Evolutionary conservation across 2,113 vertebrate species (phyloP), one percentile per base, ranked within the genome.

Genomic region (Ivindomyrus marchei): DNA sequence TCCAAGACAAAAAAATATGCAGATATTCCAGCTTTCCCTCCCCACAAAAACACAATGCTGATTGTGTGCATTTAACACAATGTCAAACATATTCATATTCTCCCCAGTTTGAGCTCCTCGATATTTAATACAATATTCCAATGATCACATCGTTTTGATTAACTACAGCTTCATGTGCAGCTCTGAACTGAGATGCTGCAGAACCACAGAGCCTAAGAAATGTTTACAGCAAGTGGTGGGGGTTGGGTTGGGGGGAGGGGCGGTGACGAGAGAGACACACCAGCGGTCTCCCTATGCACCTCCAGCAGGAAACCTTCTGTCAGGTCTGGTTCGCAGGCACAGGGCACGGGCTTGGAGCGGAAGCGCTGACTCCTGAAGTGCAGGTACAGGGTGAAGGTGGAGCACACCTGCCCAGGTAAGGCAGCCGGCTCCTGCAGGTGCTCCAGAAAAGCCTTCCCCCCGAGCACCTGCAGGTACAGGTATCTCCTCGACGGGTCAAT

Each of bases 281-380:
- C 98, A 91, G 95, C 92, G 52, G 92, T 95, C 85, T 98, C 97
- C 94, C 94, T 97, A 94, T 98, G 97, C 88, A 99, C 93, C 94
- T 99, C 97, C 92, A 99, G 94, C 83, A 99, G 95, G 95, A 99
- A 99, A 0, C 97, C 97, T 92, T 99, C 98, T 91, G 94, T 97
- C 91, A 99, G 96, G 94, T 98, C 97, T 27, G 98, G 98, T 89
- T 99, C 98, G 92, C 98, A 99, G 91, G 97, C 97, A 93, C 98
- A 99, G 0, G 98, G 97, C 4, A 98, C 97, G 2, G 98, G 98
- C 91, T 99, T 98, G 49, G 98, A 98, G 90, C 95, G 96, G 94
- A 99, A 99, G 90, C 98, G 98, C 92, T 99, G 98, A 91, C 97
- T 98, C 92, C 97, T 97, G 93, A 98, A 99, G 94, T 99, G 97